phyloP scores from a whole-genome alignment of 2,113 vertebrate species.

The Emydocephalus ijimae region DNA sequence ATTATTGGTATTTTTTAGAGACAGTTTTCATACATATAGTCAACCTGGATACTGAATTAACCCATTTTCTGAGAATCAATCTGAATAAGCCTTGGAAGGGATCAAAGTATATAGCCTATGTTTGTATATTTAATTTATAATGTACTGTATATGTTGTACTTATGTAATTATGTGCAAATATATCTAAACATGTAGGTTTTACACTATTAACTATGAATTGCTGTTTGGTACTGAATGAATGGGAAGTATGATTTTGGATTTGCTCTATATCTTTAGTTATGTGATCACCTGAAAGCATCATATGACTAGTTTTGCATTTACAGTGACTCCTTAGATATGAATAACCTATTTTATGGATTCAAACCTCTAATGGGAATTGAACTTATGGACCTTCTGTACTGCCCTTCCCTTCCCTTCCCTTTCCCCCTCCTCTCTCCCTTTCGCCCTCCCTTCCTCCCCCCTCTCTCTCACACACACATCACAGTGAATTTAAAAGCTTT shows the following conservation, averaged over 20 bases:
- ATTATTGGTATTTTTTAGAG: not conserved
- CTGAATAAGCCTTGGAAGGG: not conserved
- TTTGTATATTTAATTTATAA: not conserved
- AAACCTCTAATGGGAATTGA: not conserved
- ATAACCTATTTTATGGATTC: not conserved
- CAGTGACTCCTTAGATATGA: not conserved
- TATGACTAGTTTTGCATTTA: not conserved
- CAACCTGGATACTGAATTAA: not conserved
- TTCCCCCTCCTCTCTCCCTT: no score
- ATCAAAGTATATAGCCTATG: not conserved
- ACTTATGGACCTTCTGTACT: not conserved
- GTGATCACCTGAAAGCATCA: not conserved
- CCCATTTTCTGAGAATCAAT: not conserved
- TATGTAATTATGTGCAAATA: not conserved
- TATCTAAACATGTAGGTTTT: not conserved
- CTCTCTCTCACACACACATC: not conserved
- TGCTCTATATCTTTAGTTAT: not conserved
- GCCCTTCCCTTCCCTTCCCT: fast-evolving
- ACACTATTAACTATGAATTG: not conserved
- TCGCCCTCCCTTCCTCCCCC: no score
- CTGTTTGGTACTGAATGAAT: not conserved
- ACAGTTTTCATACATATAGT: not conserved
- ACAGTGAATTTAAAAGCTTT: not conserved
- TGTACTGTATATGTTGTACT: not conserved
- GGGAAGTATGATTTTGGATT: not conserved